These are phyloP conservation scores for Steinernema scapterisci DNA, from an alignment of 2,888 invertebrate genomes.

Conservation along the genomic window DNA sequence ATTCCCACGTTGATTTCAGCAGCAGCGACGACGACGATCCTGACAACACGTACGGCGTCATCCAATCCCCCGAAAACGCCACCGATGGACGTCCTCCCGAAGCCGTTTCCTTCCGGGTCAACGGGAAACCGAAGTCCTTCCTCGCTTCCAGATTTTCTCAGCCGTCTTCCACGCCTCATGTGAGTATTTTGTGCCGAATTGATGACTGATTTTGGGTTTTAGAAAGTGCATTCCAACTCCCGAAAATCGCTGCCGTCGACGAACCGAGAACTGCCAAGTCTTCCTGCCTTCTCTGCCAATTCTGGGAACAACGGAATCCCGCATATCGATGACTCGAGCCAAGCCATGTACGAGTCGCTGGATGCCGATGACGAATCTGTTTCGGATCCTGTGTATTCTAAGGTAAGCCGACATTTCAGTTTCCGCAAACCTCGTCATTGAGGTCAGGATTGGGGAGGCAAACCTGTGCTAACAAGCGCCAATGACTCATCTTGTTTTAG, in stretches of 20 bases:
- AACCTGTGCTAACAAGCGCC: background rate
- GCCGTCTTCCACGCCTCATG: background rate
- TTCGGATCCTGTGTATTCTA: slow-evolving; percentile 61
- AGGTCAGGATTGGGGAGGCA: background rate
- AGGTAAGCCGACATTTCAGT: slow-evolving; percentile 41
- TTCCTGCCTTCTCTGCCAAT: background rate
- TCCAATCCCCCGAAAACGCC: background rate
- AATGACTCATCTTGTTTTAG: too few species aligned
- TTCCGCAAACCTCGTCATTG: slow-evolving; percentile 35
- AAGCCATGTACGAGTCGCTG: slow-evolving; percentile 61
- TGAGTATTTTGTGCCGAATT: too few species aligned
- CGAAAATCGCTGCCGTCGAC: slow-evolving; percentile 3
- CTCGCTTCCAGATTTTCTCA: background rate
- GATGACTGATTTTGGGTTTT: background rate
- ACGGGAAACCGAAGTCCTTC: background rate
- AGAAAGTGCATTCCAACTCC: background rate
- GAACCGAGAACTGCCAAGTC: background rate
- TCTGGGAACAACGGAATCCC: slow-evolving; percentile 32
- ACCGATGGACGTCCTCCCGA: background rate
- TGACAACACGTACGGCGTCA: background rate
- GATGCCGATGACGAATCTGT: slow-evolving; percentile 59
- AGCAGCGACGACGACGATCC: background rate
- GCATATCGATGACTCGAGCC: slow-evolving; percentile 51
- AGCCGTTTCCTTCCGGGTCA: background rate
- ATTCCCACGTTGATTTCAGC: background rate